Base-by-base conservation (phyloP, 2,113 vertebrate genomes). In the Xenopus laevis region DNA sequence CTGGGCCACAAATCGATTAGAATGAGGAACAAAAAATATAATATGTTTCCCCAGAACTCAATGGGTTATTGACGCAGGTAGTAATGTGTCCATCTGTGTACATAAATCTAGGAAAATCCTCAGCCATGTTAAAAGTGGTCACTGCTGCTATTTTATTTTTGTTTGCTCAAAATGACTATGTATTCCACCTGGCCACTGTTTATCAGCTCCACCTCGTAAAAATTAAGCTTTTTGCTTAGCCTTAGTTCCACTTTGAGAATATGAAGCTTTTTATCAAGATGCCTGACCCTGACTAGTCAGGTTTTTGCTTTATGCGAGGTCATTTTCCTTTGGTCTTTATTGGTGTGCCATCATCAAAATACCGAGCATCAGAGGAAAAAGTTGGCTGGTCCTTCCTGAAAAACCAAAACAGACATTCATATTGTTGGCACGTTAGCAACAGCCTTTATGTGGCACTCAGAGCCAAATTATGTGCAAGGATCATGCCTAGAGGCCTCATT, bases 111-210 rank as follows among this genome's bases (percentile, higher is more conserved):
- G 65, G 65, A 45, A 18, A 65, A 21, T 10, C 46, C 9, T 47
- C 65, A 20, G 46, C 65, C 65, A 65, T 65, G 13, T 45, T 40
- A 45, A 20, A 65, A 65, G 63, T 45, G 33, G 63, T 45, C 30
- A 15, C 12, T 52, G 65, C 65, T 67, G 65, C 65, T 67, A 67
- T 23, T 18, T 45, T 65, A 11, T 65, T 10, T n/a, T 18, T 10
- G n/a, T 65, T 11, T 18, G 16, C 40, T 10, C 45, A n/a, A 46
- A 65, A 65, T 46, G 63, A n/a, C 33, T 16, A 33, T 6, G 13
- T n/a, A 45, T 65, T 46, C 40, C 33, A 10, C 13, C 5, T 40
- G 61, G 2, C 27, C 30, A 44, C 61, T 33, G 23, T 27, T 27
- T 27, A 3, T 45, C 23, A 45, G 15, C 20, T 33, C 18, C 65